Evolutionary conservation across 2,113 vertebrate genomes (phyloP).

Genomic region (Phasianus colchicus): DNA sequence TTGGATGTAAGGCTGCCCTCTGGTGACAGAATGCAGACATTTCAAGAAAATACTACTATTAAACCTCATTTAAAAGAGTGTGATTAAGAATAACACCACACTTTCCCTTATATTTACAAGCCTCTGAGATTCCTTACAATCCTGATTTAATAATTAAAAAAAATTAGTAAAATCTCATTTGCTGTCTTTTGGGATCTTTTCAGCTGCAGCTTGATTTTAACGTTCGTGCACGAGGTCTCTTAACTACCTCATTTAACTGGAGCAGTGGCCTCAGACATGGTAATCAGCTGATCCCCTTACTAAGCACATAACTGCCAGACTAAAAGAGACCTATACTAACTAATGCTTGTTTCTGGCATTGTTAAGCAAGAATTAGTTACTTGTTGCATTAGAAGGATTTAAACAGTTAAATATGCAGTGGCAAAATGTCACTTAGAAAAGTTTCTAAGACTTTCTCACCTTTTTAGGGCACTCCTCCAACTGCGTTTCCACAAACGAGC

Average conservation of each 20-base stretch:
- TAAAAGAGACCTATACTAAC: neutral
- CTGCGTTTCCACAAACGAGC: conserved; percentile 42
- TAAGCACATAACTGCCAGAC: neutral
- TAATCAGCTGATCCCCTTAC: neutral
- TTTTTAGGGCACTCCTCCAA: conserved; percentile 79
- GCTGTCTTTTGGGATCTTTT: neutral
- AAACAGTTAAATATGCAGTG: neutral
- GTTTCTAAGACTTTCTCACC: conserved; percentile 24
- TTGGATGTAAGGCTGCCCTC: conserved; percentile 53
- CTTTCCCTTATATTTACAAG: neutral
- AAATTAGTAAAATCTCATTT: neutral
- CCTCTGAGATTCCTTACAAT: neutral
- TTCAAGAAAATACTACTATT: neutral
- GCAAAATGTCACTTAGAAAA: neutral
- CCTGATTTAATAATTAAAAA: neutral
- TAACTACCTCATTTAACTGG: neutral
- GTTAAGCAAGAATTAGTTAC: neutral
- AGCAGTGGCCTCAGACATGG: neutral
- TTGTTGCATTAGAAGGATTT: neutral
- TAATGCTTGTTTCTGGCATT: neutral
- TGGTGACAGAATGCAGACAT: conserved; percentile 10
- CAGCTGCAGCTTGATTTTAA: neutral
- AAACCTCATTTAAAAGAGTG: accelerated
- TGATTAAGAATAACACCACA: accelerated
- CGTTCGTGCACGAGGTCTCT: neutral